Base-by-base conservation (phyloP, 2,888 invertebrate species). In the Frankliniella intonsa region DNA sequence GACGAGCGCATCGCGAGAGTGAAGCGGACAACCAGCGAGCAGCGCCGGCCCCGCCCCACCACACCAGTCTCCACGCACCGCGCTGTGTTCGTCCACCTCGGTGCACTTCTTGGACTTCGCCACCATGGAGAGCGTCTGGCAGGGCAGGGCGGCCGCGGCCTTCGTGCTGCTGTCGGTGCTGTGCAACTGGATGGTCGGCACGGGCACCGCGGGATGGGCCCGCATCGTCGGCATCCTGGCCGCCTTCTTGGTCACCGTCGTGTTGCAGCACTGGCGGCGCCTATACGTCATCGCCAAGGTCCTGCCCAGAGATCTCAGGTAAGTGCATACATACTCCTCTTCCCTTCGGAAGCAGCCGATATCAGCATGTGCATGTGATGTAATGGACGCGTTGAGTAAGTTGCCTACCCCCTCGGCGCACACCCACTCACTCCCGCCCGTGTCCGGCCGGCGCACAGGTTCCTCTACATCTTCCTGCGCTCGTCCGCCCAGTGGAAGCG, bases 381-480 rank as follows among this genome's bases (percentile, higher is more conserved):
- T 38, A 38, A 38, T 38, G 5, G 2, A 38, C 38, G 38, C 5
- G 38, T 2, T 38, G 38, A 38, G 5, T 38, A 2, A 38, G 38
- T 5, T 38, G 38, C 38, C 38, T 38, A 38, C 38, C 3, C 17
- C 55, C 55, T 55, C 55, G 12, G 55, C 55, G 55, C 17, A 5
- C 55, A 17, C 17, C 55, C 14, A 55, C 55, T 11, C 8, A 17
- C 55, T 38, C 38, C 38, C 38, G 3, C 38, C 38, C 5, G 38
- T 22, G 69, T 69, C 69, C 22, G n/a, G 3, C 11, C 11, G n/a
- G 22, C 10, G 22, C 25, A 9, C 69, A 76, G 69, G 69, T 86
- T 90, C 85, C 88, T 92, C 82, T 92, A 94, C 27, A 91, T 90
- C 84, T 88, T 89, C 17, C 93, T 92, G 86, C 90, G 92, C 83